Evolutionary conservation across 2,888 invertebrate genomes (phyloP), one percentile per base, ranked within the genome.

Genomic region (Pyrocoelia pectoralis): DNA sequence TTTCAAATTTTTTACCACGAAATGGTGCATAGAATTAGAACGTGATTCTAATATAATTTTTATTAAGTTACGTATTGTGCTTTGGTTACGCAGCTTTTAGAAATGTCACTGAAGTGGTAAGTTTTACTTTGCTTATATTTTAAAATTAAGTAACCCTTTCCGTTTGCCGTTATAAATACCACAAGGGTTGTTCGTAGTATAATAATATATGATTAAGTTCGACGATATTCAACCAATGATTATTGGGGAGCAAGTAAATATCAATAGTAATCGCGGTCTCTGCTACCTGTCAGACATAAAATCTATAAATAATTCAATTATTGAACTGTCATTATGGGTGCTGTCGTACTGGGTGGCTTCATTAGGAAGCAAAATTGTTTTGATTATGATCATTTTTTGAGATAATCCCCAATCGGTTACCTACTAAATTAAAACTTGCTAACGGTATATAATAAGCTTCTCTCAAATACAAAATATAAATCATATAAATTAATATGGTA

Each of bases 221-320:
- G 15, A 28, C 5, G 15, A 48, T 38, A 41, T 33, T 17, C 41
- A 17, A 61, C 51, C 61, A 38, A 56, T 56, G 52, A 61, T 61
- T 56, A 61, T 61, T 24, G 51, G 24, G 51, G 66, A 72, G 72
- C n/a, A 75, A 76, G 76, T 74, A 76, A 77, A 77, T 74, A 77
- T 76, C 74, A 75, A 76, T 76, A 74, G 74, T 75, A 74, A 72
- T 72, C 69, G 70, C 71, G 69, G 69, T 62, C 71, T 67, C 61
- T 64, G 61, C 68, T 72, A 68, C 70, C 70, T 70, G 72, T 71
- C 73, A 58, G 59, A 71, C 61, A 54, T 64, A 61, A 56, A 60
- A 67, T 66, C 71, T 72, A 79, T 80, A 80, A 79, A 79, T 79
- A 80, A 80, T 80, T 80, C 79, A 79, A 77, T 79, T 79, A 79